phyloP scores from a whole-genome alignment of 2,113 vertebrate species.

The Dipodomys ordii region DNA sequence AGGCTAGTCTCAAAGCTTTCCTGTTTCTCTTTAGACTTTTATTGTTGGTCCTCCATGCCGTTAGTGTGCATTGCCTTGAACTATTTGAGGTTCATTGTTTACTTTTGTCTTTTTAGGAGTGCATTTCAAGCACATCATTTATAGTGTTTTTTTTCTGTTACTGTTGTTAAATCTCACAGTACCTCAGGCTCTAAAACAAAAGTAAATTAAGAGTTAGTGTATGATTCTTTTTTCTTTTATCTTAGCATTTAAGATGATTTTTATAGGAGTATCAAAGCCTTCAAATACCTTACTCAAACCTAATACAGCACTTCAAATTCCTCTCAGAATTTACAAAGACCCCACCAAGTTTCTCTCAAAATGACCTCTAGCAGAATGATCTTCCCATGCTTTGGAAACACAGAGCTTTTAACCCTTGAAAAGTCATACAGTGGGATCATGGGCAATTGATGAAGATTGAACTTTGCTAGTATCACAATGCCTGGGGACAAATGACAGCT shows the following conservation, averaged over 20 bases:
- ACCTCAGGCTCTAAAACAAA: slow-evolving; percentile 55
- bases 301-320: slow-evolving; percentile 59
- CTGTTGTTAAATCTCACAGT: slow-evolving; percentile 58
- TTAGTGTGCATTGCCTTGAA: slow-evolving; percentile 73
- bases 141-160: slow-evolving; percentile 56
- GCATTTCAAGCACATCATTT: slow-evolving; percentile 68
- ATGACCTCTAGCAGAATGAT: neutral
- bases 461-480: neutral
- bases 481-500: slow-evolving; percentile 58
- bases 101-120: slow-evolving; percentile 71
- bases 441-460: neutral
- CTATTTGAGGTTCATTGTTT: slow-evolving; percentile 76
- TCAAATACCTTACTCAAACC: slow-evolving; percentile 68
- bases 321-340: slow-evolving; percentile 68
- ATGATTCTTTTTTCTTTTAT: slow-evolving; percentile 68
- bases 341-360: slow-evolving; percentile 34
- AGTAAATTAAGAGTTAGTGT: slow-evolving; percentile 75
- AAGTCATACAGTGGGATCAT: neutral
- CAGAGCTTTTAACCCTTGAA: slow-evolving; percentile 60
- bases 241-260: slow-evolving; percentile 47
- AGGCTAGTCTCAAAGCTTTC: slow-evolving; percentile 80
- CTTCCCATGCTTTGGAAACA: slow-evolving; percentile 54
- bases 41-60: slow-evolving; percentile 66
- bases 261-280: slow-evolving; percentile 47
- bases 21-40: slow-evolving; percentile 76